A percentile compares a stretch with the other conserved stretches of the same genome.
Conservation (phyloP, 1,140 invertebrate species). For the Calycopis cecrops region DNA sequence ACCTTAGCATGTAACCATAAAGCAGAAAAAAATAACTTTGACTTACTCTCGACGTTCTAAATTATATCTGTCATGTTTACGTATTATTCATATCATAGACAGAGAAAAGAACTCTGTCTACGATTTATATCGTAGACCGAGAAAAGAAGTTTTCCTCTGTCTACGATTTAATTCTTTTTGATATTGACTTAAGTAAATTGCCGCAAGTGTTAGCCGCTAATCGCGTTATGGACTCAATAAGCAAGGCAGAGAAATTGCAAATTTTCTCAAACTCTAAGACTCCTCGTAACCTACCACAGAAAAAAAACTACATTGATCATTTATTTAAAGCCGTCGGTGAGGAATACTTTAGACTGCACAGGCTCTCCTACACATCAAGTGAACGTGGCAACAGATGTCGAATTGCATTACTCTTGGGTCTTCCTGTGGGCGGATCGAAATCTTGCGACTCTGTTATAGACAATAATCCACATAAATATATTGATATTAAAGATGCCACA, state of each 20-base stretch:
- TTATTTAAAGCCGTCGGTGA: conserved; percentile 61
- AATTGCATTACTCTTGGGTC: conserved; percentile 61
- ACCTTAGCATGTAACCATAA: too few relatives aligned
- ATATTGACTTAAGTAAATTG: too few relatives aligned
- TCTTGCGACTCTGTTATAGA: conserved; percentile 67
- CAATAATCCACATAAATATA: conserved; percentile 62
- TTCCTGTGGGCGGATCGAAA: conserved; percentile 49
- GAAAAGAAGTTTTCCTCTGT: too few relatives aligned
- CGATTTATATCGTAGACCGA: too few relatives aligned
- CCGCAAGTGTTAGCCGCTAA: too few relatives aligned
- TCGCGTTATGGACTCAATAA: conserved; percentile 58
- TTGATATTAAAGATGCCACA: conserved; percentile 56
- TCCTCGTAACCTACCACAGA: conserved; percentile 54
- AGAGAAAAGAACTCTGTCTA: too few relatives aligned
- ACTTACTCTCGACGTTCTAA: too few relatives aligned
- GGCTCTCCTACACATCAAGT: conserved; percentile 58
- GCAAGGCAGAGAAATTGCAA: conserved; percentile 58
- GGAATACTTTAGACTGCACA: conserved; percentile 53
- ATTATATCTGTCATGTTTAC: too few relatives aligned
- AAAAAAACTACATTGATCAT: conserved; percentile 56
- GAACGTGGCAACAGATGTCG: conserved; percentile 59
- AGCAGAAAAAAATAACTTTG: too few relatives aligned
- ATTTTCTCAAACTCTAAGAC: conserved; percentile 56
- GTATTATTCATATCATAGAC: too few relatives aligned
- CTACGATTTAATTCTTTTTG: too few relatives aligned